These are phyloP conservation scores for Busseola fusca DNA, from an alignment of 2,888 invertebrate genomes.

Conservation along the genomic window DNA sequence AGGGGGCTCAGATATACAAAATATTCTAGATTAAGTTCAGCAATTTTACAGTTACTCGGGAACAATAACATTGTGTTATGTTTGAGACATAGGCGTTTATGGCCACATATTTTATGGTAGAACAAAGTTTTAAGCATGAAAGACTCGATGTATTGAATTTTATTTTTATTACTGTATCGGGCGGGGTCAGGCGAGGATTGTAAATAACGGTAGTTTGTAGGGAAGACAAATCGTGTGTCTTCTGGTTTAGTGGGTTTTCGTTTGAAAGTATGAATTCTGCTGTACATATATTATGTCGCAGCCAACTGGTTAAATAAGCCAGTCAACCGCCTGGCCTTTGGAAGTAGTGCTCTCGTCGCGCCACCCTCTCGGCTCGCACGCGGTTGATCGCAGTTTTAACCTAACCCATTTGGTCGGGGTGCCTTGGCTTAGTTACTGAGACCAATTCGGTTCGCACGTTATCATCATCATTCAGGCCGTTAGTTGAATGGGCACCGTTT, in stretches of 20 bases:
- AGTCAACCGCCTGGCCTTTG: no score
- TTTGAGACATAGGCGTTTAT: conserved; percentile 60
- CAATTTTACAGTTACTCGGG: conserved; percentile 55
- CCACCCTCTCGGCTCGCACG: no score
- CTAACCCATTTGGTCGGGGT: no score
- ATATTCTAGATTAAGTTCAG: conserved; percentile 45
- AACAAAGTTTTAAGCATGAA: conserved; percentile 56
- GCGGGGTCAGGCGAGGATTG: conserved; percentile 35
- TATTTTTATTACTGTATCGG: conserved; percentile 36
- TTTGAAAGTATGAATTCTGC: not conserved
- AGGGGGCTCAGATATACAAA: conserved; percentile 48
- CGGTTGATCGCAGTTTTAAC: no score
- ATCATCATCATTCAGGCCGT: no score
- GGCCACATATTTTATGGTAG: conserved; percentile 45
- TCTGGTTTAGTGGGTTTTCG: not conserved
- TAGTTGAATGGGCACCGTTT: no score
- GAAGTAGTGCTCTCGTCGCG: no score
- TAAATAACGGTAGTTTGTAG: conserved; percentile 33
- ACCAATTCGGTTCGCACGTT: no score
- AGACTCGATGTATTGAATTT: conserved; percentile 46
- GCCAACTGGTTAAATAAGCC: no score
- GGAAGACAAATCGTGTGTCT: conserved; percentile 21
- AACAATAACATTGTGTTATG: conserved; percentile 55
- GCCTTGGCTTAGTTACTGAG: no score
- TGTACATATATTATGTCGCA: no score